Percentiles rank a stretch among this genome's conserved stretches.
Evolutionary conservation across 37 sponge, comb jelly and placozoan genomes (phyloP).

Genomic region (Spongilla lacustris): DNA sequence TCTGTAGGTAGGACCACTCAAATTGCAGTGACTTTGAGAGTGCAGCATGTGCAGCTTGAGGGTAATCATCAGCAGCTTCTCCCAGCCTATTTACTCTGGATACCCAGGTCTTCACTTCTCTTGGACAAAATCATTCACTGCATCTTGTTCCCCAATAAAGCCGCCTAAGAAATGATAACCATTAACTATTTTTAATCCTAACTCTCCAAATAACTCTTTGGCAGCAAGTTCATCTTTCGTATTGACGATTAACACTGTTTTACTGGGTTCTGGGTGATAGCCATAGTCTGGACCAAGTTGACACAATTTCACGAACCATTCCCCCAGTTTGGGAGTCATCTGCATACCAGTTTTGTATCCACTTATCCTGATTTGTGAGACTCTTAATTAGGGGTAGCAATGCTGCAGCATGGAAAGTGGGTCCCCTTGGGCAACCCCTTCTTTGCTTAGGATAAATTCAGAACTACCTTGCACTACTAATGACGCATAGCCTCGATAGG

Average conservation of each 20-base stretch:
- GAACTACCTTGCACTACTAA: conserved; percentile 1
- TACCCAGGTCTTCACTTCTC: neutral
- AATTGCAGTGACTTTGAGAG: conserved; percentile 27
- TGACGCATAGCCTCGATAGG: conserved; percentile 31
- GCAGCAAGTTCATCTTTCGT: neutral
- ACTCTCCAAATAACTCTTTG: no score
- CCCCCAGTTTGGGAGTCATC: conserved; percentile 32
- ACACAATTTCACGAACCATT: conserved; percentile 9
- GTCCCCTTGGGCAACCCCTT: conserved; percentile 51
- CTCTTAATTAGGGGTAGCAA: neutral
- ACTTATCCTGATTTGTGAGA: neutral
- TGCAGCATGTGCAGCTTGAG: conserved; percentile 10
- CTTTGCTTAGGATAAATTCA: conserved; percentile 28
- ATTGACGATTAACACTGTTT: conserved; percentile 12
- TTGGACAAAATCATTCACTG: no score
- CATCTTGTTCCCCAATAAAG: no score
- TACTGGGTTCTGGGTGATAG: conserved; percentile 39
- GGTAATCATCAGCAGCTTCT: neutral
- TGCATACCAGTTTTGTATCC: conserved; percentile 43
- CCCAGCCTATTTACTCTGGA: neutral
- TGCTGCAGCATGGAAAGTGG: conserved; percentile 34
- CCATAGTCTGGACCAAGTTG: conserved; percentile 43
- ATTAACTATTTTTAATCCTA: no score
- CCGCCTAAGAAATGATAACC: no score
- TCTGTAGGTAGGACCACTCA: conserved; percentile 42